Percentiles rank a stretch among this genome's conserved stretches.
These are phyloP conservation scores for Pediacus dermestoides DNA, from an alignment of 2,888 invertebrate species.

Conservation along the genomic window DNA sequence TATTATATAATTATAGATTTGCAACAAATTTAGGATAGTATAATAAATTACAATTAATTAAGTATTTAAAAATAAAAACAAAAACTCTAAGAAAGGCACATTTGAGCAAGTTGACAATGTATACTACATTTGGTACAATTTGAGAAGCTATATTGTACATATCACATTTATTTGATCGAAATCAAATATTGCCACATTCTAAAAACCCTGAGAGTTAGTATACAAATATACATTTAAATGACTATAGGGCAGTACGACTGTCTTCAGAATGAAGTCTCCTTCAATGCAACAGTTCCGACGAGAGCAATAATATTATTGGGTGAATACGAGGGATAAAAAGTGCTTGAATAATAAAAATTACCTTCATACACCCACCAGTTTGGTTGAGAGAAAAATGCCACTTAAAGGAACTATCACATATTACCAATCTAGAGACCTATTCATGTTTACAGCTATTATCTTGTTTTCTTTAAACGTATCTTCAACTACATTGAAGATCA, in stretches of 20 bases:
- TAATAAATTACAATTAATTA: conserved; percentile 17
- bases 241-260: conserved; percentile 26
- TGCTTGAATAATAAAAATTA: too few relatives aligned
- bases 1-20: conserved; percentile 26
- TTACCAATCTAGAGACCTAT: too few relatives aligned
- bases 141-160: conserved; percentile 39
- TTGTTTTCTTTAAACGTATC: too few relatives aligned
- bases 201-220: conserved; percentile 45
- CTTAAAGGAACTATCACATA: too few relatives aligned
- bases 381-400: too few relatives aligned
- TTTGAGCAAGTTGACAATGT: conserved; percentile 47
- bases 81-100: conserved; percentile 44
- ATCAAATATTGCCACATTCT: conserved; percentile 38
- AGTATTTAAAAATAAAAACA: conserved; percentile 6
- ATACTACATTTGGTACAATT: conserved; percentile 38
- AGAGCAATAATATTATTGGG: too few relatives aligned
- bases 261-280: conserved; percentile 1
- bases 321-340: too few relatives aligned
- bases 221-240: conserved; percentile 35
- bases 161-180: conserved; percentile 39
- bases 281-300: too few relatives aligned
- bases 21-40: conserved; percentile 23
- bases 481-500: too few relatives aligned
- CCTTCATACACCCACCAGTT: too few relatives aligned
- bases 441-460: too few relatives aligned